Evolutionary conservation across 1,140 invertebrate genomes (phyloP), one percentile per base, ranked within the genome.

Genomic region (Homarus americanus): DNA sequence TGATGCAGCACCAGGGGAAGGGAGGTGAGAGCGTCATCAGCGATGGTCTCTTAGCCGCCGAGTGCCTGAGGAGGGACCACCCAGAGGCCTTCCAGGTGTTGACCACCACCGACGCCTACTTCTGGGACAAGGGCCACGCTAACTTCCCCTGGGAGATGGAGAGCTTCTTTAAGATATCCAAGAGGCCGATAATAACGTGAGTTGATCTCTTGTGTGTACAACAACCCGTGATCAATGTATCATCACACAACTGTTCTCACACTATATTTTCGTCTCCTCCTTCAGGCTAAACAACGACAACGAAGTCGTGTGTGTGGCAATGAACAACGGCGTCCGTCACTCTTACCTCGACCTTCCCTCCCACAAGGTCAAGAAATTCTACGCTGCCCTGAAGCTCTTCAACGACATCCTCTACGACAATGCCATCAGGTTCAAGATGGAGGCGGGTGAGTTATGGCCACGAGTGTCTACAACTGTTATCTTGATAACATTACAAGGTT

Each of bases 291-390:
- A 96, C 92, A 93, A 92, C n/a, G 92, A 94, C 79, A 95, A 95
- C 10, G 93, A 95, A 36, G 94, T 96, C 34, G 93, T 92, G 4
- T 94, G 95, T 82, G 95, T 96, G 36, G 96, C 96, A 91, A 95
- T 96, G 93, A 96, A 96, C 69, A 95, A 96, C 76, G 96, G 96
- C 1, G 96, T 96, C 93, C 94, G 96, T 86, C 95, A 96, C 84
- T 96, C 95, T 32, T 95, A 96, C 88, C 96, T 96, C 83, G 95
- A 95, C 40, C 94, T 96, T 10, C 94, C 95, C 1, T 93, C 96
- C 24, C 94, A 95, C 12, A 85, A 94, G 88, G 96, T 96, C 0
- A 94, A 95, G 40, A 94, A 94, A 2, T 96, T 96, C 95, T 97
- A 96, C 93, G 93, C 95, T 92, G 96, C 96, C 15, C 94, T 96